phyloP scores from a whole-genome alignment of 2,888 invertebrate species.

The Linnaemya tessellans region DNA sequence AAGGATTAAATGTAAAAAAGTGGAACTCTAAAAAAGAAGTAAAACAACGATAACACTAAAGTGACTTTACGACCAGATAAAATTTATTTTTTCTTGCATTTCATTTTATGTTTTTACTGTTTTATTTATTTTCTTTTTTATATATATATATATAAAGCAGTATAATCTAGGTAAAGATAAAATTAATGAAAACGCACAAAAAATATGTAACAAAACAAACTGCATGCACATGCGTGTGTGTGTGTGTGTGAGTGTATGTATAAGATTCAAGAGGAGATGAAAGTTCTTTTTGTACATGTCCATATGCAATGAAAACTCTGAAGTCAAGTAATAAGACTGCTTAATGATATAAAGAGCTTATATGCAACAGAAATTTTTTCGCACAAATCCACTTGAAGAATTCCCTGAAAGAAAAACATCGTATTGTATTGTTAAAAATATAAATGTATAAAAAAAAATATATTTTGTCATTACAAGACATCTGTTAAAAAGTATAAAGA shows the following conservation, averaged over 20 bases:
- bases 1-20: conserved; percentile 23
- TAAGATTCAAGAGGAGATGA: background rate
- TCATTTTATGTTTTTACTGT: background rate
- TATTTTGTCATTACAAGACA: no score
- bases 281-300: background rate
- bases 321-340: background rate
- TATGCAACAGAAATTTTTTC: background rate
- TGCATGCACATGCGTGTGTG: background rate
- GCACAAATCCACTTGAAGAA: no score
- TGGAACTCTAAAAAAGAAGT: conserved; percentile 19
- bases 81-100: conserved; percentile 45
- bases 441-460: no score
- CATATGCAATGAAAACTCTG: background rate
- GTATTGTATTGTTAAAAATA: no score
- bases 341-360: background rate
- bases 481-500: no score
- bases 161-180: conserved; percentile 40
- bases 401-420: no score
- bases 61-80: conserved; percentile 58
- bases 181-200: background rate
- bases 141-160: conserved; percentile 11
- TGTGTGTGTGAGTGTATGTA: no score
- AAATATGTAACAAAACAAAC: background rate
- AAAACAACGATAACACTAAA: conserved; percentile 47
- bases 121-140: conserved; percentile 14